phyloP scores from a whole-genome alignment of 1,140 invertebrate genomes.

The Aradophagus sp. region DNA sequence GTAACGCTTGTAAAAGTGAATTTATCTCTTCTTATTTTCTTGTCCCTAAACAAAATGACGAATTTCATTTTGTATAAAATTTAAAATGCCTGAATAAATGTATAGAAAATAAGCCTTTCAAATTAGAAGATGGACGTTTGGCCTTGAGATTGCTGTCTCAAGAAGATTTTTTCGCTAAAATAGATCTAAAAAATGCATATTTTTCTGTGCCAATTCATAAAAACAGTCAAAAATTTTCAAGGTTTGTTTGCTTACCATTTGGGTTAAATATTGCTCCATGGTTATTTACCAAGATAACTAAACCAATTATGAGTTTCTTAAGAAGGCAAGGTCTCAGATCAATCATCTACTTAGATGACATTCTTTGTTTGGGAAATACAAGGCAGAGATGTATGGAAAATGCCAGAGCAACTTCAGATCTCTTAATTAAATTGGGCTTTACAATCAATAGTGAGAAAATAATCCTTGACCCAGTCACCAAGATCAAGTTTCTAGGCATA shows the following conservation, averaged over 20 bases:
- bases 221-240: constrained; percentile 1
- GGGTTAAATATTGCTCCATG: constrained; percentile 12
- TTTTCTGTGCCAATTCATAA: background rate
- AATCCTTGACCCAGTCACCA: background rate
- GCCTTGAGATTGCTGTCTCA: background rate
- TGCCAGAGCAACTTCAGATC: background rate
- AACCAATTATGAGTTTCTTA: constrained; percentile 1
- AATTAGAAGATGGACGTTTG: constrained; percentile 5
- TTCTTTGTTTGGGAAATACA: constrained; percentile 3
- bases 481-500: constrained; percentile 8
- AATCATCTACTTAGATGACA: constrained; percentile 9
- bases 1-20: background rate
- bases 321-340: constrained; percentile 4
- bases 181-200: constrained; percentile 17
- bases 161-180: constrained; percentile 5
- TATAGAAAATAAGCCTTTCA: background rate
- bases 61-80: background rate
- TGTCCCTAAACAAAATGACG: background rate
- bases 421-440: constrained; percentile 2
- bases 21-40: constrained; percentile 4
- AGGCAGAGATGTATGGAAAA: background rate
- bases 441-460: constrained; percentile 4
- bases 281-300: constrained; percentile 56
- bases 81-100: constrained; percentile 5
- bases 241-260: constrained; percentile 10